phyloP scores from a whole-genome alignment of 2,113 vertebrate genomes.

The Columba janthina region DNA sequence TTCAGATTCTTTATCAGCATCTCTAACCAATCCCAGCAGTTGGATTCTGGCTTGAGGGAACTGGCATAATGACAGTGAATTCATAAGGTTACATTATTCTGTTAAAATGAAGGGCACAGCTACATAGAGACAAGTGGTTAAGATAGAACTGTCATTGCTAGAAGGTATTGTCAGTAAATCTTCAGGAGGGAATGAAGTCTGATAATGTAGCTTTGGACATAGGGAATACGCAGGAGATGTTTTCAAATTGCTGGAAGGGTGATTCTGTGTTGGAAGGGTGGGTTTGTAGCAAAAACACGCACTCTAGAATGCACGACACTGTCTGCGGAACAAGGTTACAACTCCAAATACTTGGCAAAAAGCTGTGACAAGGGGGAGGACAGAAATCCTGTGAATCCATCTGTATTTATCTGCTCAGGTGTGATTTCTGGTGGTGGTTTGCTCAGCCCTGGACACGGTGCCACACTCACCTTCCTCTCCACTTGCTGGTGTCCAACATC shows the following conservation, averaged over 20 bases:
- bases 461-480: background rate
- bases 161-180: background rate
- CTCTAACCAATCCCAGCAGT: background rate
- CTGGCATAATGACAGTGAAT: background rate
- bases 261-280: background rate
- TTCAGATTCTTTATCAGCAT: background rate
- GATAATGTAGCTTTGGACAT: background rate
- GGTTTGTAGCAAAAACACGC: background rate
- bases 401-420: background rate
- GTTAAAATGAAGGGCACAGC: background rate
- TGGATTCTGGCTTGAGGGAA: background rate
- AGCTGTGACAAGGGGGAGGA: background rate
- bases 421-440: background rate
- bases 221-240: background rate
- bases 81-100: background rate
- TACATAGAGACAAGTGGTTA: background rate
- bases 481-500: background rate
- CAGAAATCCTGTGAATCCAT: background rate
- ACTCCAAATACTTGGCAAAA: background rate
- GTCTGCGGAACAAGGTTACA: background rate
- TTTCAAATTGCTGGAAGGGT: background rate
- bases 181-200: background rate
- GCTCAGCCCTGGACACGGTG: background rate
- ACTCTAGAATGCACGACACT: background rate
- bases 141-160: background rate